Evolutionary conservation across 2,113 vertebrate species (phyloP), one percentile per base, ranked within the genome.

Genomic region (Callaeas wilsoni): DNA sequence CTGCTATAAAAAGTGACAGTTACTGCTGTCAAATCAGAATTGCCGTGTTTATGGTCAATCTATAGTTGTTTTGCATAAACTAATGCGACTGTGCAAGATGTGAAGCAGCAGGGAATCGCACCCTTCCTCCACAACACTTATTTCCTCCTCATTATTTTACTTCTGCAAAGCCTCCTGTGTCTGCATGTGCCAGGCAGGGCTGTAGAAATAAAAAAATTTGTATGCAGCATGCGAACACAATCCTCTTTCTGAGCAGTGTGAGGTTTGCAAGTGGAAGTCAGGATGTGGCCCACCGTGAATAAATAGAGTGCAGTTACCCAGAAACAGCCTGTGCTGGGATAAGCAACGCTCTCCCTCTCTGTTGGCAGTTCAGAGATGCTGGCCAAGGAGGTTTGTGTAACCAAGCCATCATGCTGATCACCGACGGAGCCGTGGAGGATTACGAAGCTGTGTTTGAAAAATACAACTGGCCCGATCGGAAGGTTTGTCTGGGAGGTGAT

Each of bases 391-490:
- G 99, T 71, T 96, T 99, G 93, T 99, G 99, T 96, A 99, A 99
- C 97, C 99, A 99, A 95, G 99, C 98, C 60, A 99, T 99, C 98
- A 99, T 99, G 99, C 97, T 99, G 96, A 99, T 99, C 97, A 99
- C 99, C 1, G 99, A 99, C 0, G 99, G 99, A 30, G 99, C 99
- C 0, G 99, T 99, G 98, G 99, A 99, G 92, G 99, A 99, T 84
- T 99, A 99, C 1, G 97, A 99, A 95, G 97, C 98, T 1, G 99
- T 99, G 83, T 99, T 99, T 94, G 97, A 99, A 89, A 98, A 99
- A 64, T 99, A 99, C 96, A 99, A 99, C 95, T 99, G 99, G 99
- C 99, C 99, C 0, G 99, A 99, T 42, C 97, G 98, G 59, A 99
- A 98, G 98, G 99, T 99, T 97, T 84, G 88, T 79, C 44, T 95